Conservation (phyloP, 2,888 invertebrate genomes). For the Ophion obscuratus region DNA sequence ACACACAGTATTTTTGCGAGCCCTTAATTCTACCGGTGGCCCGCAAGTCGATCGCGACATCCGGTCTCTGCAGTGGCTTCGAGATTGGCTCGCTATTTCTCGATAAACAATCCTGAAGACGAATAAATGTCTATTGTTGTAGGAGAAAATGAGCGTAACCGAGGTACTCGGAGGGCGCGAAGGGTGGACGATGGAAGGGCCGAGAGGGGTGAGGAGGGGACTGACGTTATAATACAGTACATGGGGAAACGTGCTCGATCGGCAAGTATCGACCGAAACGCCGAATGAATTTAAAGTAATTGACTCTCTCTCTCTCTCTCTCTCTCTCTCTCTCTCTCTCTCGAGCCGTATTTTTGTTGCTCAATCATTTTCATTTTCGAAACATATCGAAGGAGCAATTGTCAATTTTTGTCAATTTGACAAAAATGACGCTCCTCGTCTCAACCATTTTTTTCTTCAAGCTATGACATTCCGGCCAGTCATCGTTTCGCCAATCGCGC, state of each 20-base stretch:
- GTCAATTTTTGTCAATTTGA: constrained; percentile 1
- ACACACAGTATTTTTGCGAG: constrained; percentile 49
- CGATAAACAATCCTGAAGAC: constrained; percentile 54
- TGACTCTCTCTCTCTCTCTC: constrained; percentile 43
- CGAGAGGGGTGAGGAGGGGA: background rate
- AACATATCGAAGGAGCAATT: constrained; percentile 45
- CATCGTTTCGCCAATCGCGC: constrained; percentile 37
- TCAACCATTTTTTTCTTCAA: constrained; percentile 18
- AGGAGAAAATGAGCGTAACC: constrained; percentile 41
- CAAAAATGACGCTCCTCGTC: constrained; percentile 34
- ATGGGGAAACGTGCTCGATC: constrained; percentile 35
- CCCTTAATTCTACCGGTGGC: background rate
- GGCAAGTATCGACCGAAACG: constrained; percentile 23
- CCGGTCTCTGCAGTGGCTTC: background rate
- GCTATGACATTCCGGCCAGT: constrained; percentile 36
- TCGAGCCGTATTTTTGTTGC: constrained; percentile 28
- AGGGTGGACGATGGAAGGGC: background rate
- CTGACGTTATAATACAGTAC: constrained; percentile 60
- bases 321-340: constrained; percentile 22
- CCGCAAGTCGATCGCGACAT: background rate
- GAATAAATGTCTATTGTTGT: constrained; percentile 62
- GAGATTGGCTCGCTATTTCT: constrained; percentile 25
- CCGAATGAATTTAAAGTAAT: constrained; percentile 56
- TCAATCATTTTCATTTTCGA: constrained; percentile 50
- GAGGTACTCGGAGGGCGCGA: constrained; percentile 41